These are phyloP conservation scores for Spialia ferax DNA, from an alignment of 2,888 invertebrate genomes.

Conservation along the genomic window DNA sequence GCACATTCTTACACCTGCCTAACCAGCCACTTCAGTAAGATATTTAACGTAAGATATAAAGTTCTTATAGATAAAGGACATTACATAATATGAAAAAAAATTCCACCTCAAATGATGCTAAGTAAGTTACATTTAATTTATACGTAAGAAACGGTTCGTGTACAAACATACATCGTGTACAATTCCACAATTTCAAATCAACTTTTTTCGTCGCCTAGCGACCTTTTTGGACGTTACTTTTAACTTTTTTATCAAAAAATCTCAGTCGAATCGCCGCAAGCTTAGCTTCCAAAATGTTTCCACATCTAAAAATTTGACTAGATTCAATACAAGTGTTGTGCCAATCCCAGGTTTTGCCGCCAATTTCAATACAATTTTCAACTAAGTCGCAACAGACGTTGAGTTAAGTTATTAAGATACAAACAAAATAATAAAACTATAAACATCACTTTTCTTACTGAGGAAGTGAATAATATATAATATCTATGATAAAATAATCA, in stretches of 20 bases:
- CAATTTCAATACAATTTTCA: slow-evolving; percentile 56
- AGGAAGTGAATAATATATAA: slow-evolving; percentile 77
- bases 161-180: slow-evolving; percentile 64
- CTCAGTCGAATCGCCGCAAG: slow-evolving; percentile 79
- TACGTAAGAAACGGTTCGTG: slow-evolving; percentile 65
- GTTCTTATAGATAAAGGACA: slow-evolving; percentile 81
- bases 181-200: slow-evolving; percentile 84
- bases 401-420: slow-evolving; percentile 29
- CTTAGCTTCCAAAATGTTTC: slow-evolving; percentile 66
- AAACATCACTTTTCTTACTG: slow-evolving; percentile 73
- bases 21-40: slow-evolving; percentile 79
- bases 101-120: slow-evolving; percentile 70
- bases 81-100: slow-evolving; percentile 79
- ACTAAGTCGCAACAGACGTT: slow-evolving; percentile 52
- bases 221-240: slow-evolving; percentile 78
- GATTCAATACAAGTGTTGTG: slow-evolving; percentile 77
- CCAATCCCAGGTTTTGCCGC: slow-evolving; percentile 70
- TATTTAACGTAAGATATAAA: slow-evolving; percentile 83
- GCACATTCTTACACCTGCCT: slow-evolving; percentile 81
- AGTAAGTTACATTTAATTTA: slow-evolving; percentile 64
- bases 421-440: slow-evolving; percentile 57
- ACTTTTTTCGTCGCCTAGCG: slow-evolving; percentile 78
- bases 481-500: slow-evolving; percentile 66
- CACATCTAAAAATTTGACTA: slow-evolving; percentile 82
- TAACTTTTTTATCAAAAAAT: slow-evolving; percentile 66